These are phyloP conservation scores for Centropus bengalensis DNA, from an alignment of 2,113 vertebrate genomes.

Conservation along the genomic window DNA sequence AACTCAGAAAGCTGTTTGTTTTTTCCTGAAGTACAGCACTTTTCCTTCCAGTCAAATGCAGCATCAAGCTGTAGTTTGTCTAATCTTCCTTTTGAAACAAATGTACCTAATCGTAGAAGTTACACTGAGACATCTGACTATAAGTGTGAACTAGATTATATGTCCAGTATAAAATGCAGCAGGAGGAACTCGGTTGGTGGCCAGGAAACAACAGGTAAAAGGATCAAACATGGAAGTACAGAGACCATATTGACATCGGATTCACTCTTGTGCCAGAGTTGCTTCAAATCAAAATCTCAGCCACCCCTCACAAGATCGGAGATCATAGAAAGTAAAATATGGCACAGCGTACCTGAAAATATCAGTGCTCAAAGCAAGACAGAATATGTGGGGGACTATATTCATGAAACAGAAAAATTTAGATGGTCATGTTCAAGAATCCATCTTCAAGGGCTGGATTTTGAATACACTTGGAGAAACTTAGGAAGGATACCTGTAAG, in stretches of 20 bases:
- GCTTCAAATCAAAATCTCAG: neutral
- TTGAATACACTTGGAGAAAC: neutral
- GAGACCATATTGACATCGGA: neutral
- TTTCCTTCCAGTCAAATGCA: neutral
- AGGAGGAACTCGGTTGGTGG: slow-evolving; percentile 5
- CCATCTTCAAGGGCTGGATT: slow-evolving; percentile 42
- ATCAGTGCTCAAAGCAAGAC: slow-evolving; percentile 2
- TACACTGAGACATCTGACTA: neutral
- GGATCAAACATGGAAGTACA: neutral
- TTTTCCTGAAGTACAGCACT: neutral
- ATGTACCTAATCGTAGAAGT: neutral
- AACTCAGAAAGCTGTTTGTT: slow-evolving; percentile 65
- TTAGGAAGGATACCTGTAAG: neutral
- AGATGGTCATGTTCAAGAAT: slow-evolving; percentile 56
- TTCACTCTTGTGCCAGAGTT: neutral
- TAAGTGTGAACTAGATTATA: slow-evolving; percentile 16
- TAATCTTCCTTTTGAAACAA: slow-evolving; percentile 54
- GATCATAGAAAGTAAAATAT: slow-evolving; percentile 18
- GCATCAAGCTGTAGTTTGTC: slow-evolving; percentile 66
- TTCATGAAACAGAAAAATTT: neutral
- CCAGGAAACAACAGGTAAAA: neutral
- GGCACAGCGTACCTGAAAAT: slow-evolving; percentile 67
- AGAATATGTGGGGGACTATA: neutral
- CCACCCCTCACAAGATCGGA: neutral
- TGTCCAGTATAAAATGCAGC: neutral